These are phyloP conservation scores for Scolopax rusticola DNA, from an alignment of 2,797 vertebrate genomes.

Conservation along the genomic window DNA sequence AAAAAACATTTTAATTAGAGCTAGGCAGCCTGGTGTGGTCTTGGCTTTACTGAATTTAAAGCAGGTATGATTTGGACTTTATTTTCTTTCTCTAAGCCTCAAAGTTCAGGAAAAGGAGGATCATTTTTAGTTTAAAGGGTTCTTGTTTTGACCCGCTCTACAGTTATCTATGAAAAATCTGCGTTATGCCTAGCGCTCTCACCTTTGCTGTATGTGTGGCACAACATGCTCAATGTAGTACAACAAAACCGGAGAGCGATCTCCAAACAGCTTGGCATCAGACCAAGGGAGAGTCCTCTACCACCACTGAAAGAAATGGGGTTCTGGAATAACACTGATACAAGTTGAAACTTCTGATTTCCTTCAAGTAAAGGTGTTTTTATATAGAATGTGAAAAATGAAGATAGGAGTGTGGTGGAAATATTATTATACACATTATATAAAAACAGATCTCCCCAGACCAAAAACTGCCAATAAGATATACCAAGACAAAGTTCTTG, in stretches of 20 bases:
- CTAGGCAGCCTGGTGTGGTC: background rate
- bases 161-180: conserved; percentile 34
- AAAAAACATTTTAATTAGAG: background rate
- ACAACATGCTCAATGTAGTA: background rate
- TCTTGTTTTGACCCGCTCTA: conserved; percentile 48
- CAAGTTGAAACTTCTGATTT: background rate
- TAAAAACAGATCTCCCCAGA: background rate
- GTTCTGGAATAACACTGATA: background rate
- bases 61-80: background rate
- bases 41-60: background rate
- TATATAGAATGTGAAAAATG: background rate
- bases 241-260: background rate
- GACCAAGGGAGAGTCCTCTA: background rate
- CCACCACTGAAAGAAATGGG: background rate
- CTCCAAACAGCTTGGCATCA: background rate
- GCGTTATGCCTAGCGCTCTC: background rate
- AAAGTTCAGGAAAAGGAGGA: background rate
- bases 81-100: background rate
- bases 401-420: background rate
- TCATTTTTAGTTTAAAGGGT: background rate
- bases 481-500: background rate
- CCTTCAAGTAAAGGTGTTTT: background rate
- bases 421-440: background rate
- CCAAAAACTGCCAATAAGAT: background rate
- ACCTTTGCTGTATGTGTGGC: background rate